Evolutionary conservation across 2,797 vertebrate genomes (phyloP).

Genomic region (Mallotus villosus): DNA sequence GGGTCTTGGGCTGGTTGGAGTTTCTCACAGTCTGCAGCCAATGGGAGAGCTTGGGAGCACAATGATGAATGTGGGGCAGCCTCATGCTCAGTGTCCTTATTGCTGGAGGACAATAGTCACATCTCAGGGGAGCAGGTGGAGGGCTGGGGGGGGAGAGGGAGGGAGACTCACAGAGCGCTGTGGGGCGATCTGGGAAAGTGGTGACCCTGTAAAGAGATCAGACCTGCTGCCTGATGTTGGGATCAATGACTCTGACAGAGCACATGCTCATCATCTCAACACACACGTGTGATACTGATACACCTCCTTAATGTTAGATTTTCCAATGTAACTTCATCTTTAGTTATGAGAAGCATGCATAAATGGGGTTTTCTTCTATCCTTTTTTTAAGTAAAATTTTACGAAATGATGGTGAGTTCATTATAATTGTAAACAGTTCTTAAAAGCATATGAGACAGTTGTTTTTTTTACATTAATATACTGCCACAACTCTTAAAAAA

Average conservation of each 20-base stretch:
- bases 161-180: conserved; percentile 17
- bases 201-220: conserved; percentile 44
- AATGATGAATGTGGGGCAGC: conserved; percentile 15
- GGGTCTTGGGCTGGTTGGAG: conserved; percentile 69
- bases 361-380: too few species aligned
- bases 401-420: too few species aligned
- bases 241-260: conserved; percentile 28
- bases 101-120: conserved; percentile 34
- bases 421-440: too few species aligned
- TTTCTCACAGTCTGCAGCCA: conserved; percentile 89
- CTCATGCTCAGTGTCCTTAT: too few species aligned
- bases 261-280: conserved; percentile 17
- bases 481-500: too few species aligned
- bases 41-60: conserved; percentile 65
- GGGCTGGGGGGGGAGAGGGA: conserved; percentile 19
- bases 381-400: too few species aligned
- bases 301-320: too few species aligned
- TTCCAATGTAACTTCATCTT: too few species aligned
- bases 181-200: conserved; percentile 45
- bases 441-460: too few species aligned
- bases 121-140: conserved; percentile 39
- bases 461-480: too few species aligned
- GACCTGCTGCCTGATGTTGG: conserved; percentile 29
- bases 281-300: conserved; percentile 20
- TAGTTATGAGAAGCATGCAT: too few species aligned